Evolutionary conservation across 2,888 invertebrate genomes (phyloP).

Genomic region (Callimorpha dominula): DNA sequence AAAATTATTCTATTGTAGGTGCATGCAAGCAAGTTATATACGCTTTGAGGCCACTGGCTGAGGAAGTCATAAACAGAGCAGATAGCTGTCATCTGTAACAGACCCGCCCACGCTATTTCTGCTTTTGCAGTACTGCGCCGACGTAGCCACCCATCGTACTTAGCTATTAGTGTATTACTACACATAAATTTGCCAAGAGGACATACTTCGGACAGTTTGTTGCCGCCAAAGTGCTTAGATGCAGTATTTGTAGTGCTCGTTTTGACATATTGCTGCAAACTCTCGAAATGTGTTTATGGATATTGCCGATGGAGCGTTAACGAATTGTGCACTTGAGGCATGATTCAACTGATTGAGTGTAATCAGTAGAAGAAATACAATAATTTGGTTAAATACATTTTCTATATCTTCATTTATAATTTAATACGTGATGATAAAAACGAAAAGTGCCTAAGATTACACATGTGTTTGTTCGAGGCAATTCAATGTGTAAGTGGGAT

Average conservation of each 20-base stretch:
- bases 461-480: too few species aligned
- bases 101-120: conserved; percentile 85
- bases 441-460: too few species aligned
- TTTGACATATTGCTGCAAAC: conserved; percentile 23
- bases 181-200: conserved; percentile 68
- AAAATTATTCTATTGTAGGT: conserved; percentile 4
- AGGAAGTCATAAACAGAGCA: conserved; percentile 84
- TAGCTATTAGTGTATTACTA: conserved; percentile 53
- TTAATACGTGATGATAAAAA: neutral
- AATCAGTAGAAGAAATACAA: neutral
- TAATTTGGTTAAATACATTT: neutral
- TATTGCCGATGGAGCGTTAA: neutral
- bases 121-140: conserved; percentile 72
- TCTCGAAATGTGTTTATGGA: conserved; percentile 5
- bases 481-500: too few species aligned
- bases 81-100: conserved; percentile 83
- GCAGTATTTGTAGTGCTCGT: conserved; percentile 31
- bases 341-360: neutral
- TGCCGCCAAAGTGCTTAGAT: conserved; percentile 57
- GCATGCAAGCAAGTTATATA: conserved; percentile 32
- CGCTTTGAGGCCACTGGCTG: conserved; percentile 80
- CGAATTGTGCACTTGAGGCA: conserved; percentile 1
- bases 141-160: conserved; percentile 67
- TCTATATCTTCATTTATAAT: neutral
- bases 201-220: conserved; percentile 69